A percentile compares a stretch with the other conserved stretches of the same genome.
phyloP scores from a whole-genome alignment of 1,140 invertebrate genomes.

The Littorina saxatilis region DNA sequence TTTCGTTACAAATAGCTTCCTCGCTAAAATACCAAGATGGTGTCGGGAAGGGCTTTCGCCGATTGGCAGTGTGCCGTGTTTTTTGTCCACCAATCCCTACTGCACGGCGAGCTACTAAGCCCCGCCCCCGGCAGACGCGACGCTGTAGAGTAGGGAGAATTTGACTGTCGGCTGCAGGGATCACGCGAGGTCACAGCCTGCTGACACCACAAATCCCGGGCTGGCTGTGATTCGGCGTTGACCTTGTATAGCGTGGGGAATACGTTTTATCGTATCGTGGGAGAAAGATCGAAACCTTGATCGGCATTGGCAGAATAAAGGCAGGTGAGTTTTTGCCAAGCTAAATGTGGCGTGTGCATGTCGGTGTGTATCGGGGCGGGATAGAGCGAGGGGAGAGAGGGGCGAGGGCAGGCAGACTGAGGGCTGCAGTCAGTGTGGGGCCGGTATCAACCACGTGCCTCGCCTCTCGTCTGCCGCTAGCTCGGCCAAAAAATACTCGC shows the following conservation, averaged over 20 bases:
- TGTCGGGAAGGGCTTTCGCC: background rate
- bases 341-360: background rate
- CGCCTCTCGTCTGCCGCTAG: slow-evolving; percentile 9
- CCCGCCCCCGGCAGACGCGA: slow-evolving; percentile 20
- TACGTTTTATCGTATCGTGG: slow-evolving; percentile 6
- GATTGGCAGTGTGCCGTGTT: background rate
- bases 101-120: background rate
- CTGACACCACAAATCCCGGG: slow-evolving; percentile 34
- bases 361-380: background rate
- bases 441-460: slow-evolving; percentile 19
- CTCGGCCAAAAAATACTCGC: background rate
- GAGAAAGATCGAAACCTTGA: background rate
- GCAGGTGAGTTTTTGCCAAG: slow-evolving; percentile 18
- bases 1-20: too few species aligned
- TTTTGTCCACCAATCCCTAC: background rate
- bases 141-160: slow-evolving; percentile 28
- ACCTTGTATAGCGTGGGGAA: slow-evolving; percentile 8
- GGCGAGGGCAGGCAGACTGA: slow-evolving; percentile 13
- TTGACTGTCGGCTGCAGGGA: slow-evolving; percentile 35
- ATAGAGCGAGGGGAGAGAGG: background rate
- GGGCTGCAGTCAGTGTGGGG: background rate
- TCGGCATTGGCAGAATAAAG: background rate
- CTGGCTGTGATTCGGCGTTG: slow-evolving; percentile 23
- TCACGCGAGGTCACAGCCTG: slow-evolving; percentile 36
- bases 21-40: too few species aligned